Conservation (phyloP, 2,113 vertebrate species). For the Catharus fuscescens region DNA sequence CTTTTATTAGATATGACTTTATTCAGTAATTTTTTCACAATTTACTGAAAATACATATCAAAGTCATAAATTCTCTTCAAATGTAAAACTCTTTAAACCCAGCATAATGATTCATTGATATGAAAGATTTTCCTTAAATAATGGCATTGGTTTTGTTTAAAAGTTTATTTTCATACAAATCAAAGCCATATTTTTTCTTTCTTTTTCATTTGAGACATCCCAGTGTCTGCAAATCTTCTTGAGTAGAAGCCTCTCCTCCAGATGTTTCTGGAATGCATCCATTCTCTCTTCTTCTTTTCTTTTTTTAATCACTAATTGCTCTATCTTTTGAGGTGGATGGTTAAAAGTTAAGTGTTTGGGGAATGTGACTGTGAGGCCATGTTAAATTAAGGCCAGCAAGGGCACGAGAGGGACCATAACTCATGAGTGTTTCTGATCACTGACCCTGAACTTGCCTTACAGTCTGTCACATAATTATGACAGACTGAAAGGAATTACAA, state of each 20-base stretch:
- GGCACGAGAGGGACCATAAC: slow-evolving; percentile 49
- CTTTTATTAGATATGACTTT: neutral
- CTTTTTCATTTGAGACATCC: slow-evolving; percentile 37
- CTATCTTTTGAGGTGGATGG: slow-evolving; percentile 45
- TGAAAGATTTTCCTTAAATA: neutral
- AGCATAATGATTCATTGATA: neutral
- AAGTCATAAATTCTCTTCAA: neutral
- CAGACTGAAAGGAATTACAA: slow-evolving; percentile 18
- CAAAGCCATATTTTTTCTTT: slow-evolving; percentile 28
- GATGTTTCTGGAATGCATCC: slow-evolving; percentile 69
- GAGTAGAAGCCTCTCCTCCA: slow-evolving; percentile 45
- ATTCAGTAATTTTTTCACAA: neutral
- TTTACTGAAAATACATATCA: neutral
- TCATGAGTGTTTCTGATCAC: slow-evolving; percentile 63
- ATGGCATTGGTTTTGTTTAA: neutral
- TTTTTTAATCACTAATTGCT: slow-evolving; percentile 51
- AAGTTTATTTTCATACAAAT: slow-evolving; percentile 40
- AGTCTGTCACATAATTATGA: slow-evolving; percentile 46
- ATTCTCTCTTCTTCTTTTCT: neutral
- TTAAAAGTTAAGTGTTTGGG: slow-evolving; percentile 60
- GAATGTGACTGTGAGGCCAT: slow-evolving; percentile 46
- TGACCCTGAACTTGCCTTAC: slow-evolving; percentile 67
- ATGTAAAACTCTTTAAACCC: neutral
- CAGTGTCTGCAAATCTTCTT: slow-evolving; percentile 46
- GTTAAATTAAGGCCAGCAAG: slow-evolving; percentile 62